These are phyloP conservation scores for Pantherophis vulpinus DNA, from an alignment of 2,797 vertebrate species.

Conservation along the genomic window DNA sequence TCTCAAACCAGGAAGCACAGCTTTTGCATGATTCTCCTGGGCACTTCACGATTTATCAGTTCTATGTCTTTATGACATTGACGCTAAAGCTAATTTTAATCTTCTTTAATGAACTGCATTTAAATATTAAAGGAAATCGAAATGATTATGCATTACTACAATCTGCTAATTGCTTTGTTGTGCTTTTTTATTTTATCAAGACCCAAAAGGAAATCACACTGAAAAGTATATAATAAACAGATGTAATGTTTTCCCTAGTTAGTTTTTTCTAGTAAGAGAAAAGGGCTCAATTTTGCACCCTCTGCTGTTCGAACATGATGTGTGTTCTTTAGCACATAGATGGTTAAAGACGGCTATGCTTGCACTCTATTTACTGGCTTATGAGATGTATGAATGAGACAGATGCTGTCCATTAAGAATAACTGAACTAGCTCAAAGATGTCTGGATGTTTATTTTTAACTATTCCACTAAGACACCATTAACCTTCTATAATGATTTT, in stretches of 20 bases:
- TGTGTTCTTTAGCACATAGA: neutral
- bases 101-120: neutral
- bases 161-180: neutral
- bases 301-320: neutral
- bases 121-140: neutral
- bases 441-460: conserved; percentile 1
- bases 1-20: neutral
- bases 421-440: neutral
- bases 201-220: neutral
- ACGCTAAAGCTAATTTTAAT: neutral
- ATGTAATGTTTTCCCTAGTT: conserved; percentile 21
- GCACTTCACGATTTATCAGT: neutral
- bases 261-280: conserved; percentile 46
- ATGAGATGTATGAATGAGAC: neutral
- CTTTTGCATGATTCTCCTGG: neutral
- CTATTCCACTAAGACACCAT: neutral
- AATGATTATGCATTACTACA: neutral
- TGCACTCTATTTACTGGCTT: neutral
- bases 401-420: neutral
- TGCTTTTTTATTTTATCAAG: conserved; percentile 14
- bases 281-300: conserved; percentile 10
- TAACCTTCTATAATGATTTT: neutral
- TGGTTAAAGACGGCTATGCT: neutral
- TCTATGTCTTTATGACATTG: neutral
- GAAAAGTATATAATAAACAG: conserved; percentile 20